phyloP scores from a whole-genome alignment of 64 coral and sea anemone genomes.

The Montipora cactus region DNA sequence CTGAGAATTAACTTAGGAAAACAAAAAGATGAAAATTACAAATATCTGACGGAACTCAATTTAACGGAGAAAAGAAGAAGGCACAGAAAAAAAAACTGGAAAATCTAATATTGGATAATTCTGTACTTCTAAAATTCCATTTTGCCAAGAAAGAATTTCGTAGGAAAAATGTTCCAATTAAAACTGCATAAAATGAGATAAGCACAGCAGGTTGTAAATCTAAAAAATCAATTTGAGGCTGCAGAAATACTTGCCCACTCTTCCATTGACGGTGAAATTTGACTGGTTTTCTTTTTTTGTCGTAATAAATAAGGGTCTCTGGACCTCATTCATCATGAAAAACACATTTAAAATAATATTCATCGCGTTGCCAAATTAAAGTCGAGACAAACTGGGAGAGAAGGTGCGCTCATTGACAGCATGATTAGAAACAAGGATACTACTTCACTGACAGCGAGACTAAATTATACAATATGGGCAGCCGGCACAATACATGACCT shows the following conservation, averaged over 20 bases:
- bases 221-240: background rate
- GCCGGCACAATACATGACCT: background rate
- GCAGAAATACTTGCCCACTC: background rate
- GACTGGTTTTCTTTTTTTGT: background rate
- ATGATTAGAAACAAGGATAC: too few relatives aligned
- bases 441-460: background rate
- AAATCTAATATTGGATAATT: too few relatives aligned
- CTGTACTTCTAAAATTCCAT: too few relatives aligned
- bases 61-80: background rate
- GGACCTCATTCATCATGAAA: background rate
- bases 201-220: background rate
- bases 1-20: background rate
- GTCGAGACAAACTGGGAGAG: background rate
- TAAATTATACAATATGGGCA: background rate
- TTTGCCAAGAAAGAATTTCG: too few relatives aligned
- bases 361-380: background rate
- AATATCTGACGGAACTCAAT: background rate
- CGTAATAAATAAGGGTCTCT: background rate
- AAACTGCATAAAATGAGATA: background rate
- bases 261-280: background rate
- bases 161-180: too few relatives aligned
- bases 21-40: background rate
- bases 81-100: too few relatives aligned
- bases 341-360: background rate
- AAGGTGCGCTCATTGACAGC: too few relatives aligned